phyloP scores from a whole-genome alignment of 1,140 invertebrate species.

The Drosophila equinoxialis region DNA sequence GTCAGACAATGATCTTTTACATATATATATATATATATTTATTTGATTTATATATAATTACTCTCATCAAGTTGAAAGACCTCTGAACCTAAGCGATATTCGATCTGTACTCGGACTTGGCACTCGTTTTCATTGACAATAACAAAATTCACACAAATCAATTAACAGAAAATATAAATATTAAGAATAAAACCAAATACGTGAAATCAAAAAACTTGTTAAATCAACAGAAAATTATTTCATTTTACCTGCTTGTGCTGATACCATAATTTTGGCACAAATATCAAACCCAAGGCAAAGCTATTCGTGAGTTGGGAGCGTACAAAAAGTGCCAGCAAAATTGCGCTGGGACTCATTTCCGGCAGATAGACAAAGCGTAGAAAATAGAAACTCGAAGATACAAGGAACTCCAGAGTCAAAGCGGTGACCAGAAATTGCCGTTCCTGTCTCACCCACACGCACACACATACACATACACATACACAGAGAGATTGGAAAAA shows the following conservation, averaged over 20 bases:
- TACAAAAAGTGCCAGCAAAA: conserved; percentile 88
- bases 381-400: conserved; percentile 89
- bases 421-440: conserved; percentile 90
- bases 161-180: conserved; percentile 12
- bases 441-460: conserved; percentile 84
- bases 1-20: conserved; percentile 38
- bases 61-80: conserved; percentile 5
- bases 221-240: conserved; percentile 32
- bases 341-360: conserved; percentile 87
- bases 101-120: conserved; percentile 5
- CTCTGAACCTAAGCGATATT: conserved; percentile 6
- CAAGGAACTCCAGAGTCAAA: conserved; percentile 89
- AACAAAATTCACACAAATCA: conserved; percentile 31
- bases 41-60: conserved; percentile 25
- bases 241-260: conserved; percentile 85
- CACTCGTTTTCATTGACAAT: conserved; percentile 30
- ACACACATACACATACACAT: not conserved
- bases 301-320: conserved; percentile 91
- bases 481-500: not conserved
- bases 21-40: not conserved
- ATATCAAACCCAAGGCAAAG: conserved; percentile 89
- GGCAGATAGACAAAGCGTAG: conserved; percentile 86
- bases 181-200: conserved; percentile 14
- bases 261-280: conserved; percentile 92
- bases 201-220: not conserved